Percentiles rank a stretch among this genome's conserved stretches.
Evolutionary conservation across 1,140 invertebrate species (phyloP).

Genomic region (Adelges cooleyi): DNA sequence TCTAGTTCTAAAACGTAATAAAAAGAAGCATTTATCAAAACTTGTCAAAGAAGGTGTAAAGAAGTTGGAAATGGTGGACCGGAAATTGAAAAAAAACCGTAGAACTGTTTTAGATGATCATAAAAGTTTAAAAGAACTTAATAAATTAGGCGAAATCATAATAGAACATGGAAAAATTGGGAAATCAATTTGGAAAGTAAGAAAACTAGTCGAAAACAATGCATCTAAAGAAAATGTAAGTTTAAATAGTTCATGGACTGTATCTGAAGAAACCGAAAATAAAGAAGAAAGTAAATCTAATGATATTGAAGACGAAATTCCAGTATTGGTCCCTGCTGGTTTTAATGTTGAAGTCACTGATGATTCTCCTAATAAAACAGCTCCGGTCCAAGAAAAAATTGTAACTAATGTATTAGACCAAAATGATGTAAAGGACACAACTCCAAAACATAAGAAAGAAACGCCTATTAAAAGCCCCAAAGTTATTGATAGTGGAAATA

Average conservation of each 20-base stretch:
- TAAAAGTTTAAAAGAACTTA: slow-evolving; percentile 15
- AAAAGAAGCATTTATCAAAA: slow-evolving; percentile 9
- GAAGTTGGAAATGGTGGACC: slow-evolving; percentile 15
- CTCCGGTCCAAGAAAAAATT: background rate
- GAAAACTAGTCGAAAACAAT: background rate
- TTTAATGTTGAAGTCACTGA: background rate
- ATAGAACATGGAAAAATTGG: slow-evolving; percentile 25
- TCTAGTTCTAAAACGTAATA: slow-evolving; percentile 15
- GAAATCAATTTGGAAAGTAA: slow-evolving; percentile 24
- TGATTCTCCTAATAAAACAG: background rate
- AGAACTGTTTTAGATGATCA: background rate
- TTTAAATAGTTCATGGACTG: slow-evolving; percentile 15
- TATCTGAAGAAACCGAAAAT: slow-evolving; percentile 5
- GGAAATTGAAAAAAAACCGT: slow-evolving; percentile 1
- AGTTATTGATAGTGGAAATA: no score
- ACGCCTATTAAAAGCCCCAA: no score
- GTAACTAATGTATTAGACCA: background rate
- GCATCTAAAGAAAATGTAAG: slow-evolving; percentile 4
- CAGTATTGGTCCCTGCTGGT: background rate
- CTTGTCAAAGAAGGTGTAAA: slow-evolving; percentile 16
- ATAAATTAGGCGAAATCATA: slow-evolving; percentile 18
- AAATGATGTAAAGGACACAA: no score
- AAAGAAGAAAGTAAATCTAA: background rate
- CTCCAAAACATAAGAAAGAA: no score
- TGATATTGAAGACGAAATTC: background rate